Conservation (phyloP, 2,113 vertebrate species). For the Cathartes aura region DNA sequence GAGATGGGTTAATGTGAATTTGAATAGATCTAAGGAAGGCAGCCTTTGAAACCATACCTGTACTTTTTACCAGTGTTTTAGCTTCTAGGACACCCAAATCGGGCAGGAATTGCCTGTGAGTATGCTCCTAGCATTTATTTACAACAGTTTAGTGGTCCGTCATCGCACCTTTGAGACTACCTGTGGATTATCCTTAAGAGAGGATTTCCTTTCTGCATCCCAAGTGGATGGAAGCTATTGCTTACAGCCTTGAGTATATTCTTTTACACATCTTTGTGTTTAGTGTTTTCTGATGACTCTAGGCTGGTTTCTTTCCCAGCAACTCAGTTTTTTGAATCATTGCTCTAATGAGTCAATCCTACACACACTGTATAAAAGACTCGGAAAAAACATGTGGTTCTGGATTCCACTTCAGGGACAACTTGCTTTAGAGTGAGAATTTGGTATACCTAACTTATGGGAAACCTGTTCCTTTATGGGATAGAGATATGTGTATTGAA, state of each 20-base stretch:
- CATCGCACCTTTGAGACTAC: background rate
- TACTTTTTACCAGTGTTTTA: background rate
- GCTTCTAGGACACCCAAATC: background rate
- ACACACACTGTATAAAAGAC: background rate
- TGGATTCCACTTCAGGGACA: background rate
- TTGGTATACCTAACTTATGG: background rate
- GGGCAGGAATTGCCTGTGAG: background rate
- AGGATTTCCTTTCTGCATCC: background rate
- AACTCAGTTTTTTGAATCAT: background rate
- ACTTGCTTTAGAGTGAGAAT: background rate
- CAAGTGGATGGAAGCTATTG: background rate
- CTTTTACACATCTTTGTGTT: background rate
- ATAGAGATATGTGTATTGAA: background rate
- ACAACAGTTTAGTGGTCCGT: background rate
- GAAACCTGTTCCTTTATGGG: background rate
- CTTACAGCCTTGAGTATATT: background rate
- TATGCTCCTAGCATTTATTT: background rate
- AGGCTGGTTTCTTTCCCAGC: background rate
- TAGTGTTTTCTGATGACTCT: background rate
- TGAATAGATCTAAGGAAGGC: background rate
- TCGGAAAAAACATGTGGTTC: accelerated
- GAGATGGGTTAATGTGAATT: background rate
- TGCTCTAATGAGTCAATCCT: accelerated
- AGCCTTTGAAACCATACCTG: background rate
- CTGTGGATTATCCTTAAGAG: background rate